Conservation (phyloP, 2,888 invertebrate species). For the Eupithecia centaureata region DNA sequence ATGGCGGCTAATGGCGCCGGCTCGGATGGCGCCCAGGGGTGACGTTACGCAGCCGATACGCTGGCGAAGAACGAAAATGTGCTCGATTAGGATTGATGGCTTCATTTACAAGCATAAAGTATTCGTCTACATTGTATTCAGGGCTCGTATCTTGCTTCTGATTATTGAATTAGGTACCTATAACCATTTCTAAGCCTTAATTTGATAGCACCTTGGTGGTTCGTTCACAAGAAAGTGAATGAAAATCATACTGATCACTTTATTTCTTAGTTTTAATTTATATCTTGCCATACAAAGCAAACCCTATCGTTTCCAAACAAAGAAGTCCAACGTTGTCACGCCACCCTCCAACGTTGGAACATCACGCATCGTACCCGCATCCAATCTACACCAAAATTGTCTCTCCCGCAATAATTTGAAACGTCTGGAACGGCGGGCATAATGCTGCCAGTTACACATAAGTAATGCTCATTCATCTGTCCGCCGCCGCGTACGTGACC, state of each 20-base stretch:
- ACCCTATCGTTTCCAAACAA: background rate
- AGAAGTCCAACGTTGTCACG: background rate
- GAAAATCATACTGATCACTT: no score
- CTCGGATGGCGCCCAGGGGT: constrained; percentile 36
- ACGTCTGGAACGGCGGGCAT: constrained; percentile 35
- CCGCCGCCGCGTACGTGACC: constrained; percentile 36
- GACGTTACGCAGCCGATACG: constrained; percentile 36
- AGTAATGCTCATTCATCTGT: constrained; percentile 37
- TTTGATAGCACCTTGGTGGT: background rate
- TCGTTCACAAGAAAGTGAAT: background rate
- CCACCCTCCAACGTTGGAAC: constrained; percentile 5
- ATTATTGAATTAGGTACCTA: background rate
- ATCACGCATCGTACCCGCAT: constrained; percentile 14
- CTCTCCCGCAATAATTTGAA: constrained; percentile 39
- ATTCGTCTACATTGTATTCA: background rate
- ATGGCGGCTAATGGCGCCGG: constrained; percentile 29
- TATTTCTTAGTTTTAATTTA: no score
- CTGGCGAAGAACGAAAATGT: constrained; percentile 30
- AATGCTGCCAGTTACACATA: constrained; percentile 41
- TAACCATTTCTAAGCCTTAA: background rate
- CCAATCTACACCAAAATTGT: constrained; percentile 40
- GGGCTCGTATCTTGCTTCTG: background rate
- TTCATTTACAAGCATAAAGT: constrained; percentile 25
- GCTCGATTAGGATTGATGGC: constrained; percentile 38
- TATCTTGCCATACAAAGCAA: background rate